phyloP scores from a whole-genome alignment of 1,140 invertebrate species.

The Stenopsyche tienmushanensis region DNA sequence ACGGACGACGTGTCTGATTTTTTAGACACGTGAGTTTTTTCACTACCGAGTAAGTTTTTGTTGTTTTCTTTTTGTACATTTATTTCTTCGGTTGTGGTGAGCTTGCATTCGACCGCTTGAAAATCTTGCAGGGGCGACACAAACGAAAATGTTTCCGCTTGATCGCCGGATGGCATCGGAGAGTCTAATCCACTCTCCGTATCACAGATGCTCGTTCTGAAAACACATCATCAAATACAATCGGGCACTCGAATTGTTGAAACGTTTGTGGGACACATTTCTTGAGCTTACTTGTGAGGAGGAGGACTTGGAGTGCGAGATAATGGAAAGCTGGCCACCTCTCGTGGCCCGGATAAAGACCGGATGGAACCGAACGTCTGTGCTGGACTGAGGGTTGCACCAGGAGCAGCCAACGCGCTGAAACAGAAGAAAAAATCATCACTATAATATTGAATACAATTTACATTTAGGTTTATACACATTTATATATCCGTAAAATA shows the following conservation, averaged over 20 bases:
- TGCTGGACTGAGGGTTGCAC: slow-evolving; percentile 67
- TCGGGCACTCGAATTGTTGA: neutral
- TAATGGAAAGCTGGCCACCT: slow-evolving; percentile 76
- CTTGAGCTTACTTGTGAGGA: slow-evolving; percentile 59
- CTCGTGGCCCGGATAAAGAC: slow-evolving; percentile 67
- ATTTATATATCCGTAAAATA: too few relatives aligned
- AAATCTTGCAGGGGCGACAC: slow-evolving; percentile 50
- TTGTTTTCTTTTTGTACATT: slow-evolving; percentile 13
- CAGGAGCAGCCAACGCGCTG: slow-evolving; percentile 66
- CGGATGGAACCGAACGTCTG: slow-evolving; percentile 73
- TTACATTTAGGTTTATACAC: neutral
- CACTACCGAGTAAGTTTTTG: slow-evolving; percentile 16
- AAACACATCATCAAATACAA: slow-evolving; percentile 10
- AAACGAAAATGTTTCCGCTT: slow-evolving; percentile 46
- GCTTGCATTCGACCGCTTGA: slow-evolving; percentile 53
- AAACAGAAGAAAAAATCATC: slow-evolving; percentile 5
- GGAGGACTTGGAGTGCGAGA: slow-evolving; percentile 71
- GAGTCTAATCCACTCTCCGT: slow-evolving; percentile 39
- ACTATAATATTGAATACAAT: too few relatives aligned
- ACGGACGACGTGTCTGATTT: slow-evolving; percentile 40
- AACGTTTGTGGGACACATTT: too few relatives aligned
- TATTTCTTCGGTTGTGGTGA: slow-evolving; percentile 53
- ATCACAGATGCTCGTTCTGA: slow-evolving; percentile 36
- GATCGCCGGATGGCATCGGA: slow-evolving; percentile 35
- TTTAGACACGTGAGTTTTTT: slow-evolving; percentile 17